Conservation (phyloP, 2,113 vertebrate genomes). For the Petrocephalus microphthalmus region DNA sequence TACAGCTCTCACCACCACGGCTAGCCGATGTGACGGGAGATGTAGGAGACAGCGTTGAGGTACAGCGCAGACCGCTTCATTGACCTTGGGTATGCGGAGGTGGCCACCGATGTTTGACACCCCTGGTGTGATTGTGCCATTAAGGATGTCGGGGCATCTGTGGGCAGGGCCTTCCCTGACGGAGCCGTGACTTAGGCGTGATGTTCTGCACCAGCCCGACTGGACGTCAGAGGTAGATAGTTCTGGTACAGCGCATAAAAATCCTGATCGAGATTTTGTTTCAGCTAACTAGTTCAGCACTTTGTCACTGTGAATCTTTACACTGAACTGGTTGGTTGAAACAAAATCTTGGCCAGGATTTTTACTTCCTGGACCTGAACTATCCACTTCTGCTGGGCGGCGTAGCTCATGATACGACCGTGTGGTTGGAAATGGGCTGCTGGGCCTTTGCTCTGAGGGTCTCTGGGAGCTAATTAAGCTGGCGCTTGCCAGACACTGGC, state of each 20-base stretch:
- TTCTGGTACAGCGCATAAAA: background rate
- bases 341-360: too few species aligned
- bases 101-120: background rate
- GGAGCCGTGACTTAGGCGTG: background rate
- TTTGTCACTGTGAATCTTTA: background rate
- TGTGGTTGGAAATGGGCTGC: background rate
- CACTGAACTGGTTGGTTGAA: background rate
- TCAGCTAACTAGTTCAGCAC: background rate
- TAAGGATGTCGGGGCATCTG: background rate
- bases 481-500: background rate
- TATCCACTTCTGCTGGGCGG: background rate
- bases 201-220: background rate
- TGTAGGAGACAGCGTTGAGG: conserved; percentile 15
- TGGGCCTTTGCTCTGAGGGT: background rate
- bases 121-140: background rate
- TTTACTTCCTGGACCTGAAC: too few species aligned
- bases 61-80: conserved; percentile 3
- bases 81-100: background rate
- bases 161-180: background rate
- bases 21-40: background rate
- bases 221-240: background rate
- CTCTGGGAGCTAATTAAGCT: background rate
- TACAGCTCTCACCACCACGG: background rate
- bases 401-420: background rate
- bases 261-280: background rate